Base-by-base conservation (phyloP, 2,888 invertebrate genomes). In the Athalia circularis region DNA sequence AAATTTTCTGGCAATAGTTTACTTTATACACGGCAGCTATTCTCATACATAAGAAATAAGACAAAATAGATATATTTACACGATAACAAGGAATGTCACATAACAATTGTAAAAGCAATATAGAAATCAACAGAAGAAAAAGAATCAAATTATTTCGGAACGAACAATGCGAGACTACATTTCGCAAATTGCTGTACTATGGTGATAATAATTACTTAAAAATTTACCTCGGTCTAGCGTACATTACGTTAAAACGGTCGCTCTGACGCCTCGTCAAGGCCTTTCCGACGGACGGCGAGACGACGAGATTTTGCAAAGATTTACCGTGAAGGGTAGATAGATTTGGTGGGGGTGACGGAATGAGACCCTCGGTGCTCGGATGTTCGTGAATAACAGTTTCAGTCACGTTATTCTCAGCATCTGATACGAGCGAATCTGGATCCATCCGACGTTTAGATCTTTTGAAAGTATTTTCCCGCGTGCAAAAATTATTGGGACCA, bases 301-400 rank as follows among this genome's bases (percentile, higher is more conserved):
- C 59, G 5, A 77, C 70, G 70, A 77, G 48, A 45, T 70, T 77
- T 62, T 78, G 72, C 29, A 29, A 29, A 11, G 57, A 70, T 48
- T 80, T 79, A 76, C 81, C 81, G 54, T 80, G 79, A 47, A 81
- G 78, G 54, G 80, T 80, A 45, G 80, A 77, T 43, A 77, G 68
- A 61, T 77, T 79, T 3, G 74, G 70, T 47, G 50, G 52, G 13
- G 79, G 70, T 13, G 74, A 29, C 9, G 78, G 78, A 13, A 77
- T 80, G 54, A 50, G 65, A 68, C 70, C 59, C 59, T 11, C 78
- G 79, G 61, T 78, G 15, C 77, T 70, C 64, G 87, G 86, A 74
- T 86, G 86, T 75, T 88, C 88, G 62, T 88, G 87, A 70, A 88
- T 88, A 79, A 88, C 85, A 13, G 88, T 88, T 77, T 88, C 87